phyloP scores from a whole-genome alignment of 2,113 vertebrate species.

The Sylvia atricapilla region DNA sequence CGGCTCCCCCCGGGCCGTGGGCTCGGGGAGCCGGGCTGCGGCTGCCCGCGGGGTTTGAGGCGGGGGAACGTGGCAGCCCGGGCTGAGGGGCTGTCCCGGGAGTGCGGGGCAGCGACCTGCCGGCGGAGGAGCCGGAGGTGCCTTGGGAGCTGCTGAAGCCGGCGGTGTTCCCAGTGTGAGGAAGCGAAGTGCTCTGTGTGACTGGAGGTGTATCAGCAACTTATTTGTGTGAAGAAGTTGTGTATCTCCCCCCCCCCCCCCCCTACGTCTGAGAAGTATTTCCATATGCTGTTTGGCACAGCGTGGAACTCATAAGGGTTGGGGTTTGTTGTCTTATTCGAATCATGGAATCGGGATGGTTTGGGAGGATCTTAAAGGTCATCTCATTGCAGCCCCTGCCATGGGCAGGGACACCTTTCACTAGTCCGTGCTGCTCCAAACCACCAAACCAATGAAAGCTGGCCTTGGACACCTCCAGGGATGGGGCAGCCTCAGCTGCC shows the following conservation, averaged over 20 bases:
- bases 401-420: not conserved
- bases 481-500: not conserved
- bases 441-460: not conserved
- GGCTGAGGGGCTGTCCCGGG: not conserved
- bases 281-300: not conserved
- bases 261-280: fast-evolving
- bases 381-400: not conserved
- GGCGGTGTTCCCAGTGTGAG: fast-evolving
- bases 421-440: not conserved
- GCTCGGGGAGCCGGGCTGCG: not conserved
- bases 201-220: not conserved
- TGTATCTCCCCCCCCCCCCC: fast-evolving
- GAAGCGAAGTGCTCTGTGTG: not conserved
- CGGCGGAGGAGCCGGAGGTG: fast-evolving
- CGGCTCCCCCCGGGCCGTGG: not conserved
- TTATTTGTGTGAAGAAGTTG: not conserved
- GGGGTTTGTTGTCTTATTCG: not conserved
- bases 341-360: not conserved
- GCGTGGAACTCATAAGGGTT: not conserved
- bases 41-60: not conserved
- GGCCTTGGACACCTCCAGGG: not conserved
- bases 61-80: not conserved
- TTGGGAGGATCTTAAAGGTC: not conserved
- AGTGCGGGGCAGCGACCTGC: not conserved
- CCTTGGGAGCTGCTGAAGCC: not conserved